Percentiles rank a stretch among this genome's conserved stretches.
These are phyloP conservation scores for Sebastes trivittatus DNA, from an alignment of 2,797 vertebrate genomes.

Conservation along the genomic window DNA sequence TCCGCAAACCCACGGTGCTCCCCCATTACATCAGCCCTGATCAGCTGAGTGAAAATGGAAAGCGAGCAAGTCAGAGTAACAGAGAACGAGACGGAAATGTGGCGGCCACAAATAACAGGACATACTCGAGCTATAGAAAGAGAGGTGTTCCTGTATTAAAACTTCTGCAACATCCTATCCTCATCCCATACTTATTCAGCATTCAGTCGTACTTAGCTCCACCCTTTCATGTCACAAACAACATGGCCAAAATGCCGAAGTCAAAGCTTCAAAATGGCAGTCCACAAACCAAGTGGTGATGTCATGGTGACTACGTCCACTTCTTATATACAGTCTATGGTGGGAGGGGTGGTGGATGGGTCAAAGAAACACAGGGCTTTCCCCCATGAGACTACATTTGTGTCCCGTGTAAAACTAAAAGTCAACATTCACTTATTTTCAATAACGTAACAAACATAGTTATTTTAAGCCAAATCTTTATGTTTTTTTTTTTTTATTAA, in stretches of 20 bases:
- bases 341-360: too few species aligned
- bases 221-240: too few species aligned
- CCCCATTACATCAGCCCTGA: slow-evolving; percentile 73
- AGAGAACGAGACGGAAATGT: background rate
- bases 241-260: too few species aligned
- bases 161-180: slow-evolving; percentile 17
- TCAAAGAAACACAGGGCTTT: background rate
- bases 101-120: background rate
- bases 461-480: too few species aligned
- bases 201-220: too few species aligned
- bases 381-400: background rate
- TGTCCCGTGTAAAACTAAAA: background rate
- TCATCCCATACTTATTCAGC: too few species aligned
- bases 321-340: too few species aligned
- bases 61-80: slow-evolving; percentile 2
- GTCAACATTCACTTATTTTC: background rate
- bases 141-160: background rate
- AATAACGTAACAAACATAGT: background rate
- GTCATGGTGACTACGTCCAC: too few species aligned
- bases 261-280: too few species aligned
- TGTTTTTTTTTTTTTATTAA: too few species aligned
- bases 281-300: too few species aligned
- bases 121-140: background rate
- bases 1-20: slow-evolving; percentile 71
- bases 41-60: slow-evolving; percentile 64